Conservation (phyloP, 2,888 invertebrate genomes). For the Dendrolimus houi region DNA sequence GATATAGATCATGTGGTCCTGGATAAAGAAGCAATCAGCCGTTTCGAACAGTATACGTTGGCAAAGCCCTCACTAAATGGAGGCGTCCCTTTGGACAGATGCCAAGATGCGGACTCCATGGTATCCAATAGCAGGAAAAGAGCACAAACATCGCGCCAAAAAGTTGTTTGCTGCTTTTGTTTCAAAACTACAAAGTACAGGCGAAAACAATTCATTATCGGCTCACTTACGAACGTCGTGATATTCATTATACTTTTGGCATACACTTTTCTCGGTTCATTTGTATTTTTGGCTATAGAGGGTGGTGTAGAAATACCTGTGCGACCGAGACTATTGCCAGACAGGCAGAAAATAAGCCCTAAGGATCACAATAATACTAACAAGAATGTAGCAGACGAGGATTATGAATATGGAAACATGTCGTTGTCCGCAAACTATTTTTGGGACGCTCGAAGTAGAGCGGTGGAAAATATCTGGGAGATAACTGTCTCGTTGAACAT, state of each 20-base stretch:
- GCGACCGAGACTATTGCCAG: constrained; percentile 64
- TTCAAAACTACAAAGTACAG: constrained; percentile 73
- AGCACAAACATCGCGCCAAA: constrained; percentile 65
- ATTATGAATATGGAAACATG: constrained; percentile 54
- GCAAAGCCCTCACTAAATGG: constrained; percentile 69
- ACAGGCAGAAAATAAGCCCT: constrained; percentile 67
- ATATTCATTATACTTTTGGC: constrained; percentile 89
- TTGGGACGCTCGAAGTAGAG: constrained; percentile 71
- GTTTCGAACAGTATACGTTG: constrained; percentile 69
- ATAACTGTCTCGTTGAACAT: constrained; percentile 92
- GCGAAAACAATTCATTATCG: constrained; percentile 80
- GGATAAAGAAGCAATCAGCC: constrained; percentile 70
- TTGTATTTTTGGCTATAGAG: constrained; percentile 91
- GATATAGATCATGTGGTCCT: constrained; percentile 69
- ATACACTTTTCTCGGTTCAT: constrained; percentile 85
- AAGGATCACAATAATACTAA: constrained; percentile 60
- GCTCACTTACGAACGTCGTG: constrained; percentile 87
- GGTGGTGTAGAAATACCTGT: constrained; percentile 78
- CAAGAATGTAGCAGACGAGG: constrained; percentile 56
- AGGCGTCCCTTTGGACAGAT: constrained; percentile 70
- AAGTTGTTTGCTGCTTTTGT: constrained; percentile 73
- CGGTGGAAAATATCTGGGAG: constrained; percentile 94
- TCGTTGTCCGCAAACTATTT: constrained; percentile 66
- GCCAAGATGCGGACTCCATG: constrained; percentile 71
- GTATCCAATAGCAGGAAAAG: constrained; percentile 68